These are phyloP conservation scores for Drosophila neoperkinsi DNA, from an alignment of 2,888 invertebrate genomes.

Conservation along the genomic window DNA sequence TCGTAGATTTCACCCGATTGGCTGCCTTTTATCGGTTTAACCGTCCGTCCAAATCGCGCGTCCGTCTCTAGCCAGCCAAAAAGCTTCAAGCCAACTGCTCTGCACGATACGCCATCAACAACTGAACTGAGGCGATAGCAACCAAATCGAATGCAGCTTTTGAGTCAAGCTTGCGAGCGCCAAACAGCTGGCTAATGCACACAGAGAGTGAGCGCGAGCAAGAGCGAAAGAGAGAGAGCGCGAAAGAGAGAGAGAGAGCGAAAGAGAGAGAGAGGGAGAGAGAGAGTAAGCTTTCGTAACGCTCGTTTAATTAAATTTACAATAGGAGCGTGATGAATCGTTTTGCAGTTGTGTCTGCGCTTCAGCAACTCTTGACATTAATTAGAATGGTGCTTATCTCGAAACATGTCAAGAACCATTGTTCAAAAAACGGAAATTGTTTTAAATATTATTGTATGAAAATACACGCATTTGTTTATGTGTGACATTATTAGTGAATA, in stretches of 20 bases:
- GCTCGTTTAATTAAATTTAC: constrained; percentile 46
- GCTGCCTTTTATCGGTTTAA: constrained; percentile 42
- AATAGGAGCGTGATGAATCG: constrained; percentile 47
- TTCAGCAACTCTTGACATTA: constrained; percentile 49
- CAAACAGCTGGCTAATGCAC: constrained; percentile 43
- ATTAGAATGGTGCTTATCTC: constrained; percentile 57
- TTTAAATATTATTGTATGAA: constrained; percentile 7
- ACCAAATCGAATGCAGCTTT: constrained; percentile 56
- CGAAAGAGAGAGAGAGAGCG: constrained; percentile 1
- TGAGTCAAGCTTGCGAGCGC: constrained; percentile 65
- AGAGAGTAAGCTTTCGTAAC: constrained; percentile 29
- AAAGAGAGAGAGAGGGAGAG: background rate
- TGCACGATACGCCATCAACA: constrained; percentile 52
- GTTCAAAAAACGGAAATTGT: constrained; percentile 58
- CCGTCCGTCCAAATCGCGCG: constrained; percentile 33
- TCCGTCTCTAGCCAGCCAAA: constrained; percentile 24
- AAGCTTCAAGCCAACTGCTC: constrained; percentile 51
- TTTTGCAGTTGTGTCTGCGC: constrained; percentile 25
- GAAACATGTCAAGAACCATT: constrained; percentile 45
- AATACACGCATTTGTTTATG: background rate
- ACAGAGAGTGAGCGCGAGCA: background rate
- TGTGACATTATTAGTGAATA: constrained; percentile 6
- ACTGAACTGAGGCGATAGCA: constrained; percentile 42
- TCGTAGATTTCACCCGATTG: constrained; percentile 72
- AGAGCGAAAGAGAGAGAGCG: background rate